Evolutionary conservation across 2,888 invertebrate species (phyloP).

Genomic region (Epirrhoe alternata): DNA sequence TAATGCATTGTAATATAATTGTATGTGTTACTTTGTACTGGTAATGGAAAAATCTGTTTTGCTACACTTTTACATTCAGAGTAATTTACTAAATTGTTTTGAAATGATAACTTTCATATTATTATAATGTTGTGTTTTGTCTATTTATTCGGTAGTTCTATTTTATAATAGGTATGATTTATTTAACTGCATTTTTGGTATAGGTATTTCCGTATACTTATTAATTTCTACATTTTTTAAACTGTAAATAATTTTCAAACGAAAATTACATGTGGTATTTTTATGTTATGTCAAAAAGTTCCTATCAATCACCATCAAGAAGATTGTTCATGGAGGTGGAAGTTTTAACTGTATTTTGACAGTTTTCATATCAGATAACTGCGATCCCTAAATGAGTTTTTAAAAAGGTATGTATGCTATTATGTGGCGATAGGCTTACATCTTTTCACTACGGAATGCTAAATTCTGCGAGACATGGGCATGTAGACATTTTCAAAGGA

Average conservation of each 20-base stretch:
- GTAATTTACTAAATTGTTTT: background rate
- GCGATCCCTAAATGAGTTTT: too few relatives aligned
- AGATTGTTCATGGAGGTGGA: background rate
- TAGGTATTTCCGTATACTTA: background rate
- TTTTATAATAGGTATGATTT: background rate
- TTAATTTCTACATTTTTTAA: constrained; percentile 11
- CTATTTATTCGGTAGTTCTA: background rate
- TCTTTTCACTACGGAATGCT: too few relatives aligned
- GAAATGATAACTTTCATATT: background rate
- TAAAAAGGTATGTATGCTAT: too few relatives aligned
- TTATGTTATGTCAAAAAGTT: background rate
- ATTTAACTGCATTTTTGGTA: background rate
- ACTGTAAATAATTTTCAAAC: background rate
- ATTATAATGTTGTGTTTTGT: background rate
- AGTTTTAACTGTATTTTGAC: too few relatives aligned
- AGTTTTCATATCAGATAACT: too few relatives aligned
- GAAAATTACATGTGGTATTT: background rate
- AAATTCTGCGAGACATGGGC: too few relatives aligned
- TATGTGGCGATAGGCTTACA: too few relatives aligned
- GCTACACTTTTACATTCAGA: background rate
- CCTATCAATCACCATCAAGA: constrained; percentile 1
- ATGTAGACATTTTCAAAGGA: too few relatives aligned
- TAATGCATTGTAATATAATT: constrained; percentile 3
- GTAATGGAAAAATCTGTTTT: background rate
- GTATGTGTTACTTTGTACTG: background rate